Percentiles rank a stretch among this genome's conserved stretches.
phyloP scores from a whole-genome alignment of 2,888 invertebrate species.

The Aleiodes alternator region DNA sequence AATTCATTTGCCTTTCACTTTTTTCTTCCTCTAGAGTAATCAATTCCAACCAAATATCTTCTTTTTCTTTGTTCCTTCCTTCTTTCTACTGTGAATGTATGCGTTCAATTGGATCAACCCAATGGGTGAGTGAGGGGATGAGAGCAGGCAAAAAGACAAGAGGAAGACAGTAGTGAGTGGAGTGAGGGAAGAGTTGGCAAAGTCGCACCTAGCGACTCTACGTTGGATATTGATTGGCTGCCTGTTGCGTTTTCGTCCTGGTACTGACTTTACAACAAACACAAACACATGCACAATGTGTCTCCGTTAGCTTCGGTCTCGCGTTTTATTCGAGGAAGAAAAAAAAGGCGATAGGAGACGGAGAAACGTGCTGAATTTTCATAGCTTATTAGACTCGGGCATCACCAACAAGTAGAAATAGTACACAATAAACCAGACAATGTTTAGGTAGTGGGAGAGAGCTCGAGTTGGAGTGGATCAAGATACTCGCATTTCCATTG shows the following conservation, averaged over 20 bases:
- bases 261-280: conserved; percentile 57
- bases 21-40: too few species aligned
- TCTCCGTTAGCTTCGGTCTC: too few species aligned
- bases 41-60: not conserved
- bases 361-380: not conserved
- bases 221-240: conserved; percentile 72
- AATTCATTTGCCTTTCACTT: too few species aligned
- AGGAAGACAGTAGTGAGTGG: conserved; percentile 12
- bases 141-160: not conserved
- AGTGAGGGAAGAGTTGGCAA: conserved; percentile 59
- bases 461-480: too few species aligned
- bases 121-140: too few species aligned
- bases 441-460: too few species aligned
- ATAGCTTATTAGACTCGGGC: not conserved
- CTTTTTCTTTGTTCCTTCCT: not conserved
- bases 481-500: too few species aligned
- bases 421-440: too few species aligned
- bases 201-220: conserved; percentile 62
- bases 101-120: too few species aligned
- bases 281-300: conserved; percentile 6
- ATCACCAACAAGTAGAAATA: too few species aligned
- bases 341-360: too few species aligned
- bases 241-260: conserved; percentile 71
- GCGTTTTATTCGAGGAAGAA: too few species aligned
- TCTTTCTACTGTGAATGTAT: not conserved